These are phyloP conservation scores for Torymus aiolomorphi DNA, from an alignment of 2,888 invertebrate genomes.

Conservation along the genomic window DNA sequence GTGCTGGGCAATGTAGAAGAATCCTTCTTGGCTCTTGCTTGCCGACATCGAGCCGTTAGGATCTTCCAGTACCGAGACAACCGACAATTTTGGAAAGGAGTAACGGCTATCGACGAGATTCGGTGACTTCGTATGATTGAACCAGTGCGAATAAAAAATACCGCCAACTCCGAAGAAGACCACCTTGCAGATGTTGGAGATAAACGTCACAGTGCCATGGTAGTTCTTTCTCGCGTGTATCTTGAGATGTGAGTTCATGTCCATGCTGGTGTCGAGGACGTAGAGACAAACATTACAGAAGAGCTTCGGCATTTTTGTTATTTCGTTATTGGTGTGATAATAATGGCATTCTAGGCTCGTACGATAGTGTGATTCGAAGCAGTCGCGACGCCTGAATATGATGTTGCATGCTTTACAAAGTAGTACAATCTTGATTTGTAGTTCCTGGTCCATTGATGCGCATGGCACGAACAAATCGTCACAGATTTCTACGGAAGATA, in stretches of 20 bases:
- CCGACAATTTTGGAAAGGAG: slow-evolving; percentile 66
- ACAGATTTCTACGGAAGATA: slow-evolving; percentile 21
- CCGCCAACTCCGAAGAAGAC: slow-evolving; percentile 68
- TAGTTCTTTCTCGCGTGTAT: slow-evolving; percentile 62
- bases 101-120: slow-evolving; percentile 66
- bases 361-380: slow-evolving; percentile 69
- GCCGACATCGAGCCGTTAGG: slow-evolving; percentile 54
- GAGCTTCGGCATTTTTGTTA: slow-evolving; percentile 63
- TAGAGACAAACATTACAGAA: slow-evolving; percentile 67
- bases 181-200: slow-evolving; percentile 71
- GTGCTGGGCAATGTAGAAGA: slow-evolving; percentile 68
- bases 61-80: slow-evolving; percentile 60
- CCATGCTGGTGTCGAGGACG: slow-evolving; percentile 62
- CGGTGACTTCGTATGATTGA: slow-evolving; percentile 65
- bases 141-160: slow-evolving; percentile 69
- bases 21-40: slow-evolving; percentile 59
- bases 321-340: slow-evolving; percentile 59
- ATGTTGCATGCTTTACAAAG: slow-evolving; percentile 66
- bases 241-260: slow-evolving; percentile 66
- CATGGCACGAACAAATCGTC: slow-evolving; percentile 67
- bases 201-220: slow-evolving; percentile 63
- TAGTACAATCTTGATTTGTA: slow-evolving; percentile 70
- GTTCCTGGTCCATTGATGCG: slow-evolving; percentile 50
- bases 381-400: slow-evolving; percentile 67
- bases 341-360: slow-evolving; percentile 42